Percentiles rank a stretch among this genome's conserved stretches.
Conservation (phyloP, 2,113 vertebrate genomes). For the human (Homo sapiens) region DNA sequence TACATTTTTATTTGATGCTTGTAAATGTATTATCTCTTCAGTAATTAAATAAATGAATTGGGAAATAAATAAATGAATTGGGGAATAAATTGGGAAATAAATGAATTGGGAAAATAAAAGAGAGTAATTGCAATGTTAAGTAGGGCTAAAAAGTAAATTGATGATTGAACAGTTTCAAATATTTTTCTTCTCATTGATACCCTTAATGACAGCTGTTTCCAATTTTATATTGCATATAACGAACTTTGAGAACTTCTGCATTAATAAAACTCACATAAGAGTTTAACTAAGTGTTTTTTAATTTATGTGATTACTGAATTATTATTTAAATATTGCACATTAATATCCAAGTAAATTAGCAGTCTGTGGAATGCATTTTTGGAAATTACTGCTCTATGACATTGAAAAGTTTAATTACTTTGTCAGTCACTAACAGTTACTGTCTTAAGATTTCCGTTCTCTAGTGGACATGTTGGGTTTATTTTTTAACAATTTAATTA, state of each 20-base stretch:
- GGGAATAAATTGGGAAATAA: background rate
- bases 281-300: background rate
- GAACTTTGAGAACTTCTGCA: background rate
- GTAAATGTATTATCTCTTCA: background rate
- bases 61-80: background rate
- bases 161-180: background rate
- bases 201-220: background rate
- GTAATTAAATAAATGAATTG: background rate
- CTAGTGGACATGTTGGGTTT: background rate
- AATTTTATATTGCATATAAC: background rate
- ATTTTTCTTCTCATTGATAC: background rate
- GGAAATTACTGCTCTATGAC: background rate
- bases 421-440: background rate
- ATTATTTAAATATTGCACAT: background rate
- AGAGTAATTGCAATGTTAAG: background rate
- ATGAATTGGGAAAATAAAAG: background rate
- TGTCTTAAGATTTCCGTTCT: background rate
- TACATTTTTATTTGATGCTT: background rate
- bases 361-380: background rate
- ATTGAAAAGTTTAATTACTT: background rate
- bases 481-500: slow-evolving; percentile 12
- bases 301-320: background rate
- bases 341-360: background rate
- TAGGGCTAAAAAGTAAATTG: background rate
- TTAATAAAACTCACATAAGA: background rate